Percentiles rank a stretch among this genome's conserved stretches.
phyloP scores from a whole-genome alignment of 2,888 invertebrate species.

The Trachelus stipa region DNA sequence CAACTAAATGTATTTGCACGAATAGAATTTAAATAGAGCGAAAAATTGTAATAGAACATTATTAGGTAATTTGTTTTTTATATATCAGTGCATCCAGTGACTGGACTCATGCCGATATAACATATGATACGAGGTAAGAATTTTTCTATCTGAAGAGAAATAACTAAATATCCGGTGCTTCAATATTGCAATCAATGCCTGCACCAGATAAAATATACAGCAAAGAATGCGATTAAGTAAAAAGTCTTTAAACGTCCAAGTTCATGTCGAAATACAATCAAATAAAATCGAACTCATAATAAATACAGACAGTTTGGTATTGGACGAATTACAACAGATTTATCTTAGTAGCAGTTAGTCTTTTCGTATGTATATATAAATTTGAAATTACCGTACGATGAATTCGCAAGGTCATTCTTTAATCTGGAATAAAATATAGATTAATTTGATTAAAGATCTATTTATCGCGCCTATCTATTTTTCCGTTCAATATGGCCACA shows the following conservation, averaged over 20 bases:
- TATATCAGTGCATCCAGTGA: background rate
- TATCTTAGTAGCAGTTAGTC: constrained; percentile 38
- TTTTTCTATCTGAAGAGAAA: background rate
- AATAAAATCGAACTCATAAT: background rate
- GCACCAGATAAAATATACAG: background rate
- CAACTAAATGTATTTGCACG: background rate
- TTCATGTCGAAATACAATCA: background rate
- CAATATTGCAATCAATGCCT: background rate
- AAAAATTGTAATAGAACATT: background rate
- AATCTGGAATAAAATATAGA: constrained; percentile 13
- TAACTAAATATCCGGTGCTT: background rate
- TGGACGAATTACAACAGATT: constrained; percentile 40
- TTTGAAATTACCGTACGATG: constrained; percentile 11
- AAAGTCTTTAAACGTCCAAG: background rate
- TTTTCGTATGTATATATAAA: constrained; percentile 25
- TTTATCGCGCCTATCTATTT: background rate
- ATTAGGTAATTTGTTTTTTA: background rate
- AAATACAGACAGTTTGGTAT: constrained; percentile 18
- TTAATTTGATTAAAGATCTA: constrained; percentile 19
- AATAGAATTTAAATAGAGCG: constrained; percentile 1
- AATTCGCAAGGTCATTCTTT: constrained; percentile 15
- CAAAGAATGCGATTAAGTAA: background rate
- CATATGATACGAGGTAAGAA: background rate
- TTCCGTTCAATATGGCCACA: constrained; percentile 25
- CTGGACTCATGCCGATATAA: background rate